These are phyloP conservation scores for Drosophila arawakana DNA, from an alignment of 1,140 invertebrate species.

Conservation along the genomic window DNA sequence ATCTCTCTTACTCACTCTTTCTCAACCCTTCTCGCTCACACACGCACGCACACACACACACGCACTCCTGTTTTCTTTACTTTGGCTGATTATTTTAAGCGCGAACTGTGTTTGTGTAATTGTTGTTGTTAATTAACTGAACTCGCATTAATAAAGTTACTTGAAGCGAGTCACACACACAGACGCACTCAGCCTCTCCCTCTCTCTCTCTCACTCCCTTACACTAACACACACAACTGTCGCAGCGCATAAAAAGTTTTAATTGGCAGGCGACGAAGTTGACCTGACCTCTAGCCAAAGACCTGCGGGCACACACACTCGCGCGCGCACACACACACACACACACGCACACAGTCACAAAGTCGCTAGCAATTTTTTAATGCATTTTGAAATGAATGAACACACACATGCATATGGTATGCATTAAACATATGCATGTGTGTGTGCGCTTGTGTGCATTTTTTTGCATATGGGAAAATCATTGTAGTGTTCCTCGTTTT, in stretches of 20 bases:
- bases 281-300: conserved; percentile 73
- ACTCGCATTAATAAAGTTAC: conserved; percentile 79
- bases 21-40: background rate
- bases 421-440: conserved; percentile 57
- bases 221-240: conserved; percentile 27
- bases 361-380: conserved; percentile 34
- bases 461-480: conserved; percentile 5
- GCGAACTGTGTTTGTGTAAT: conserved; percentile 38
- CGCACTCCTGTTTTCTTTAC: background rate
- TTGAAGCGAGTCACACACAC: conserved; percentile 44
- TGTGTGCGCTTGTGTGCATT: conserved; percentile 6
- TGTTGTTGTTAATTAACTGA: conserved; percentile 79
- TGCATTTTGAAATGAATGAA: conserved; percentile 45
- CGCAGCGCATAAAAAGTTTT: conserved; percentile 79
- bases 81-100: conserved; percentile 38
- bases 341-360: conserved; percentile 1
- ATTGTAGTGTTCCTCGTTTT: background rate
- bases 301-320: conserved; percentile 40
- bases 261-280: conserved; percentile 81
- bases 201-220: conserved; percentile 1
- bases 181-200: background rate
- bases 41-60: background rate
- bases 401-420: conserved; percentile 24
- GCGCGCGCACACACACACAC: conserved; percentile 11
- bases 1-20: background rate